Conservation (phyloP, 2,113 vertebrate species). For the Cepphus grylle region DNA sequence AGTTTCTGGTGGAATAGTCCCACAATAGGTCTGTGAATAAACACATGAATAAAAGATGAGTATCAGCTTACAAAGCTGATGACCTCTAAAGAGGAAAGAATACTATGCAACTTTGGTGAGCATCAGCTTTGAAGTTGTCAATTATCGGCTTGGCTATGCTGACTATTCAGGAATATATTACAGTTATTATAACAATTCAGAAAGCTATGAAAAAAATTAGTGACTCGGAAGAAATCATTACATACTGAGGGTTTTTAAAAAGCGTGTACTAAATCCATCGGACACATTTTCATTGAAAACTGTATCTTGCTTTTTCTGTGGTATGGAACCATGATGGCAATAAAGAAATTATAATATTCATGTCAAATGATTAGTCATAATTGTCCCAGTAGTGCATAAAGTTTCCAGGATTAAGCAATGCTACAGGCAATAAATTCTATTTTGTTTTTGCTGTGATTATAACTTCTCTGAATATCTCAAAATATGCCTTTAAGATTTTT, state of each 20-base stretch:
- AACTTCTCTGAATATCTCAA: neutral
- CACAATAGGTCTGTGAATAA: neutral
- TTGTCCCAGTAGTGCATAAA: neutral
- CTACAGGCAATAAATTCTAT: neutral
- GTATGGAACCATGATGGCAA: too few relatives aligned
- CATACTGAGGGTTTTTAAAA: neutral
- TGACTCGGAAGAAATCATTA: neutral
- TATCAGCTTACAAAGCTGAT: neutral
- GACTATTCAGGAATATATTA: neutral
- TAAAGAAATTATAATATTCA: neutral
- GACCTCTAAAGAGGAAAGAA: neutral
- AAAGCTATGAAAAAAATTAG: neutral
- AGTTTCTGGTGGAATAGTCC: neutral
- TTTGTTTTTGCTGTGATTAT: neutral
- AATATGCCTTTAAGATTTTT: neutral
- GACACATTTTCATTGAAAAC: neutral
- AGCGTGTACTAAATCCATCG: neutral
- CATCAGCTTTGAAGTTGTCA: neutral
- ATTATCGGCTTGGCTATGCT: neutral
- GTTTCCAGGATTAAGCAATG: neutral
- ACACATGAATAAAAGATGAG: neutral
- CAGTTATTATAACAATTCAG: neutral
- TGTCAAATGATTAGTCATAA: neutral
- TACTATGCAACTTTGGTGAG: neutral
- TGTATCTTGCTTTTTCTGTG: neutral